phyloP scores from a whole-genome alignment of 2,113 vertebrate genomes.

The Proterorhinus semilunaris region DNA sequence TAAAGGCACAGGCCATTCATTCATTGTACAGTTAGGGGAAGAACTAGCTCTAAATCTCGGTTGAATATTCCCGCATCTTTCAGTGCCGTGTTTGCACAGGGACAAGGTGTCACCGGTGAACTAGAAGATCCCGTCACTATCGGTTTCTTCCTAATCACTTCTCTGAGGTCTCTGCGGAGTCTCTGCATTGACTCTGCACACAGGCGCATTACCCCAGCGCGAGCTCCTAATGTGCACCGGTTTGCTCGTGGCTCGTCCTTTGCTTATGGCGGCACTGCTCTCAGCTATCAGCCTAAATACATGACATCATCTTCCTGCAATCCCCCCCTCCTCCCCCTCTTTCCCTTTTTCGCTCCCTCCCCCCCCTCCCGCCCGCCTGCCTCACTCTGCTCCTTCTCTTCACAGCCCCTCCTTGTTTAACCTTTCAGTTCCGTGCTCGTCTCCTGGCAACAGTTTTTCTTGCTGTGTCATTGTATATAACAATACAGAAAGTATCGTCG shows the following conservation, averaged over 20 bases:
- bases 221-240: conserved; percentile 54
- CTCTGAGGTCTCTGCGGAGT: conserved; percentile 23
- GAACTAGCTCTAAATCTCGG: conserved; percentile 18
- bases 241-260: conserved; percentile 54
- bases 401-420: conserved; percentile 52
- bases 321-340: conserved; percentile 10
- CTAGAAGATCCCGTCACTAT: conserved; percentile 54
- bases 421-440: conserved; percentile 33
- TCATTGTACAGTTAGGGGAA: not conserved
- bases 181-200: conserved; percentile 8
- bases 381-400: conserved; percentile 42
- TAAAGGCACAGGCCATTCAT: conserved; percentile 7
- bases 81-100: conserved; percentile 15
- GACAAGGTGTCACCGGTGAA: conserved; percentile 11
- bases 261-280: conserved; percentile 60
- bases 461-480: conserved; percentile 54
- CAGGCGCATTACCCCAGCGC: conserved; percentile 39
- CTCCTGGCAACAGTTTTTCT: conserved; percentile 58
- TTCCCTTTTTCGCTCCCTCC: conserved; percentile 43
- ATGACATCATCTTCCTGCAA: conserved; percentile 74
- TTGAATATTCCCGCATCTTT: conserved; percentile 10
- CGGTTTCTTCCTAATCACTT: conserved; percentile 48
- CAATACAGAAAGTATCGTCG: not conserved
- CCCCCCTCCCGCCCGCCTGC: conserved; percentile 47
- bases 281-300: conserved; percentile 69